These are phyloP conservation scores for Engraulis encrasicolus DNA, from an alignment of 2,113 vertebrate genomes.

Conservation along the genomic window DNA sequence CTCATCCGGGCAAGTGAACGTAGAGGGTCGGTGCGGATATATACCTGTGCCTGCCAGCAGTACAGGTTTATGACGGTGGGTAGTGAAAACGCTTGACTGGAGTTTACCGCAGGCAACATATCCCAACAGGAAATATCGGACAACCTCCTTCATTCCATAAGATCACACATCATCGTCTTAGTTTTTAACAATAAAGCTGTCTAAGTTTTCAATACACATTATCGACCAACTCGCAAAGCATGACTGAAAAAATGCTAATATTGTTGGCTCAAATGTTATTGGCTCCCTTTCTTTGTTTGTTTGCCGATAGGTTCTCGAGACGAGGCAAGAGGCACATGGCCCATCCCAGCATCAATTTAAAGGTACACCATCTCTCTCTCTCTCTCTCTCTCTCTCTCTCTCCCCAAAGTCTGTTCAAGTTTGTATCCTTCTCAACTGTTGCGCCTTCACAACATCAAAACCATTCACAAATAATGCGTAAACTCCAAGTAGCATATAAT, in stretches of 20 bases:
- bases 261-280: background rate
- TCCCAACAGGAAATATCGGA: background rate
- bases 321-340: no score
- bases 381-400: no score
- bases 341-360: no score
- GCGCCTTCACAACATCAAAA: no score
- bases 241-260: background rate
- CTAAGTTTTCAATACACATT: background rate
- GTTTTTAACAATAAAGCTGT: background rate
- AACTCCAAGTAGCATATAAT: no score
- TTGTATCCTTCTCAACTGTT: no score
- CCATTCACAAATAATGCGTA: no score
- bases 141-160: background rate
- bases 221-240: background rate
- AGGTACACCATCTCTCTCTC: no score
- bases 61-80: background rate
- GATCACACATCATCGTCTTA: background rate
- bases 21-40: background rate
- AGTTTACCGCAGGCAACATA: background rate
- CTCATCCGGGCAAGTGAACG: slow-evolving; percentile 74
- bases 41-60: no score
- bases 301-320: no score
- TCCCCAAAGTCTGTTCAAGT: no score
- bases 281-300: no score
- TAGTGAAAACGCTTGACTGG: background rate